Percentiles rank a stretch among this genome's conserved stretches.
These are phyloP conservation scores for Drosophila erecta DNA, from an alignment of 1,140 invertebrate genomes.

Conservation along the genomic window DNA sequence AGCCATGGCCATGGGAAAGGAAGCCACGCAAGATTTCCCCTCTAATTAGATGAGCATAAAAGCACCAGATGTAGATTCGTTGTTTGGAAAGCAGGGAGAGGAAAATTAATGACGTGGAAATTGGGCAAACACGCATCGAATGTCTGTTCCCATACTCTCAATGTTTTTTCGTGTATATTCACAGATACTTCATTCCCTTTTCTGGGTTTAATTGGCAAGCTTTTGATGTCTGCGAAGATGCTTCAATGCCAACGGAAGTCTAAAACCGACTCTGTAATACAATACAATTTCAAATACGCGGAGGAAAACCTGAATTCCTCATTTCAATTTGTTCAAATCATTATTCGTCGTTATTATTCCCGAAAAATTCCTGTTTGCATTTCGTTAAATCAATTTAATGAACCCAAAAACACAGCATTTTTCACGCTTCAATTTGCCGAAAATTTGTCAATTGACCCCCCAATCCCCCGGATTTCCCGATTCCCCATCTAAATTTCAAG, in stretches of 20 bases:
- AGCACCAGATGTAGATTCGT: constrained; percentile 11
- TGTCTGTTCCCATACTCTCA: not conserved
- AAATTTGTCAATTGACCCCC: constrained; percentile 55
- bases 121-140: constrained; percentile 45
- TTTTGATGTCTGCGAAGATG: no score
- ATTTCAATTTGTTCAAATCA: no score
- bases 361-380: constrained; percentile 22
- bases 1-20: not conserved
- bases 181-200: no score
- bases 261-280: no score
- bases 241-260: no score
- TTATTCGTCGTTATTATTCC: not conserved
- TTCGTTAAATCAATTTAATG: constrained; percentile 68
- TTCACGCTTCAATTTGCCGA: constrained; percentile 66
- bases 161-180: not conserved
- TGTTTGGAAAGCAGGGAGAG: constrained; percentile 25
- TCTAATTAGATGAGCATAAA: constrained; percentile 81
- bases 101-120: constrained; percentile 77
- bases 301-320: no score
- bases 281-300: no score
- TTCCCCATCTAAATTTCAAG: constrained; percentile 36
- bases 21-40: constrained; percentile 44
- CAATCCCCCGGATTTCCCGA: not conserved
- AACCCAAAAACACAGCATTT: constrained; percentile 31
- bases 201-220: no score